These are phyloP conservation scores for Scaptomyza tumidula DNA, from an alignment of 2,888 invertebrate species.

Conservation along the genomic window DNA sequence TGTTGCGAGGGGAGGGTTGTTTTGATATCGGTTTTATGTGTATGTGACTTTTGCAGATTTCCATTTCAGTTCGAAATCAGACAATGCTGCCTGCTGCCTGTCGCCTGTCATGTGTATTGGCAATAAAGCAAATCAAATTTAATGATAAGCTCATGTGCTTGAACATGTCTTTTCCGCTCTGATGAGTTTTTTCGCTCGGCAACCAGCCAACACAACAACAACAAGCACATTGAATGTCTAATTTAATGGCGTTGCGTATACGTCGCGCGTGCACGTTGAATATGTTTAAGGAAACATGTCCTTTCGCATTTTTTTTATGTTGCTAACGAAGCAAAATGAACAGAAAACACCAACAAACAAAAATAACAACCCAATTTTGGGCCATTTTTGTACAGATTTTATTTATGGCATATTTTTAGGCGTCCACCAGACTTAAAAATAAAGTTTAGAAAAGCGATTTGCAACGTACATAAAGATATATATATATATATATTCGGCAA, in stretches of 20 bases:
- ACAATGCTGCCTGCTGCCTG: too few relatives aligned
- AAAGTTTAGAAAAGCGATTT: slow-evolving; percentile 47
- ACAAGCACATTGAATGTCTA: slow-evolving; percentile 60
- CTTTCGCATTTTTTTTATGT: slow-evolving; percentile 54
- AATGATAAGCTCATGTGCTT: slow-evolving; percentile 72
- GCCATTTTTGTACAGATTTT: slow-evolving; percentile 64
- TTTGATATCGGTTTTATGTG: neutral
- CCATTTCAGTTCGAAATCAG: slow-evolving; percentile 29
- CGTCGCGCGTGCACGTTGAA: slow-evolving; percentile 32
- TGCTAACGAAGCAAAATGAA: slow-evolving; percentile 70
- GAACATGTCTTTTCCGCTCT: slow-evolving; percentile 67
- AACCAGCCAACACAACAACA: slow-evolving; percentile 50
- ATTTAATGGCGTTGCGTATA: slow-evolving; percentile 66
- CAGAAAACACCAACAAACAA: slow-evolving; percentile 33
- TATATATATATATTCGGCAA: slow-evolving; percentile 16
- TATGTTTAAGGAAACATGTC: slow-evolving; percentile 32
- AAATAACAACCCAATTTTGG: slow-evolving; percentile 13
- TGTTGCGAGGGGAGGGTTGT: neutral
- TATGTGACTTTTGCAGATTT: slow-evolving; percentile 56
- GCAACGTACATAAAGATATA: neutral
- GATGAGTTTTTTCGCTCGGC: slow-evolving; percentile 54
- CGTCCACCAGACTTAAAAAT: slow-evolving; percentile 53
- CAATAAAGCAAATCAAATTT: slow-evolving; percentile 75
- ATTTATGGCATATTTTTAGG: slow-evolving; percentile 77
- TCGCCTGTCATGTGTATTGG: slow-evolving; percentile 36